These are phyloP conservation scores for Cinara cedri DNA, from an alignment of 2,888 invertebrate genomes.

Conservation along the genomic window DNA sequence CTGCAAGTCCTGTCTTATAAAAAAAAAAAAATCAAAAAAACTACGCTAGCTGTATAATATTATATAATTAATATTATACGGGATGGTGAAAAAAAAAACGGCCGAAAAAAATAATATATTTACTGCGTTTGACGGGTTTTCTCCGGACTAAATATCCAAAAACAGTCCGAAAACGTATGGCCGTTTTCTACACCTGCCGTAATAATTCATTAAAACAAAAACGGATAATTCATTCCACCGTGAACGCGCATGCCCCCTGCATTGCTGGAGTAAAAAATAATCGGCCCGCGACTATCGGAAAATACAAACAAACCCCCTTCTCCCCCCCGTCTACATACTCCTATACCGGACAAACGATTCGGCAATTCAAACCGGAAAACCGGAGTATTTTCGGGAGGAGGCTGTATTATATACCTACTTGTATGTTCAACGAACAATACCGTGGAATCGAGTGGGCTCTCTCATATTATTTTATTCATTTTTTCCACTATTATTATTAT, in stretches of 20 bases:
- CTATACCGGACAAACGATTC: neutral
- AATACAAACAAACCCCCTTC: neutral
- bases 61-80: no score
- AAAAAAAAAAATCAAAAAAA: no score
- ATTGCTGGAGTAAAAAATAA: no score
- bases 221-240: neutral
- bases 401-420: neutral
- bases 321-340: neutral
- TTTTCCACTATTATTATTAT: neutral
- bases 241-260: neutral
- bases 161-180: neutral
- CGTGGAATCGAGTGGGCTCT: neutral
- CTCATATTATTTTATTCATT: neutral
- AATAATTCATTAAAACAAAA: slow-evolving; percentile 7
- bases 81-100: no score
- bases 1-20: no score
- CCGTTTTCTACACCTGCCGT: neutral
- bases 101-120: neutral
- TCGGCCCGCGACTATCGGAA: neutral
- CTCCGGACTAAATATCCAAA: neutral
- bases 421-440: slow-evolving; percentile 2
- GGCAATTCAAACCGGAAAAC: neutral
- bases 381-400: neutral
- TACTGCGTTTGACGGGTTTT: slow-evolving; percentile 19
- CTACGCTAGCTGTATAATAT: no score